Evolutionary conservation across 2,888 invertebrate species (phyloP), one percentile per base, ranked within the genome.

Genomic region (Gortyna flavago): DNA sequence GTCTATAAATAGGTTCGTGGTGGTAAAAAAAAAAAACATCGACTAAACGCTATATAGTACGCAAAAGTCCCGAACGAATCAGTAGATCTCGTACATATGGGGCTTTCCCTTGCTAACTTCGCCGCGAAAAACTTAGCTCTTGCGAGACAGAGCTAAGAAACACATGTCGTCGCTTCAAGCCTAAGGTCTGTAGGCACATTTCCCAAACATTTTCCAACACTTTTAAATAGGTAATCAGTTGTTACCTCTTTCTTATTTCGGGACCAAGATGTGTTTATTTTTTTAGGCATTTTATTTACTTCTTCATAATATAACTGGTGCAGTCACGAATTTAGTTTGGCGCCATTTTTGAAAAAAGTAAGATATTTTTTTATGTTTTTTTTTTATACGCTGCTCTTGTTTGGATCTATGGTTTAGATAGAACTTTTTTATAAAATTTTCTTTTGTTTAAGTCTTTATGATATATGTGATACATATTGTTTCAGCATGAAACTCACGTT

Each of bases 401-500:
- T 2, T 35, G 16, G 59, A 8, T 29, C n/a, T 57, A 57, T 57
- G 29, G 57, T 57, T 57, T n/a, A 4, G 11, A 21, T 21, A 9
- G 0, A 21, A 8, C 7, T 11, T 57, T 61, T 66, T 69, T 67
- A 51, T 62, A 41, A 1, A 41, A 18, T 11, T 16, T 18, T 41
- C 7, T 18, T 18, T 51, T 3, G 0, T 18, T 0, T 7, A 48
- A 9, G n/a, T n/a, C n/a, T n/a, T n/a, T n/a, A n/a, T n/a, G 9
- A 35, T 25, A 18, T 29, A 1, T 4, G 9, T 11, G n/a, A 51
- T 71, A 69, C 68, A 74, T 72, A 80, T 35, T 78, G 61, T 84
- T 80, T 65, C 76, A 88, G 87, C 75, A 88, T 87, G 41, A 64
- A 65, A 57, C 85, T 80, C 44, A 13, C n/a, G 65, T 78, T 77